These are phyloP conservation scores for Andricus grossulariae DNA, from an alignment of 1,140 invertebrate genomes.

Conservation along the genomic window DNA sequence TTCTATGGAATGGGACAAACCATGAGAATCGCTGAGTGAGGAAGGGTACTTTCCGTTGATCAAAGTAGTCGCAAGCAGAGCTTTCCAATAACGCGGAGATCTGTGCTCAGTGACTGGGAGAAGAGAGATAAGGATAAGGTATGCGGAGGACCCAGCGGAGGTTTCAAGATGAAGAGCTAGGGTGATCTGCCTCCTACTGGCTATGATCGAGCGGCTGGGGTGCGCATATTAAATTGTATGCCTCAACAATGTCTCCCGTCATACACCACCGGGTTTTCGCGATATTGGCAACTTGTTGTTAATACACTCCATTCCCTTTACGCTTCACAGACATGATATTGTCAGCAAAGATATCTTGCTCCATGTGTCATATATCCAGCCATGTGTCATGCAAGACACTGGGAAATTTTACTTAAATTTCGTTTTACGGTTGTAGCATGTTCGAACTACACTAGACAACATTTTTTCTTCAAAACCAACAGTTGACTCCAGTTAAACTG, in stretches of 20 bases:
- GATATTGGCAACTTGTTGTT: conserved; percentile 4
- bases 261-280: neutral
- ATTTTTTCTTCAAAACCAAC: too few relatives aligned
- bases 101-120: conserved; percentile 57
- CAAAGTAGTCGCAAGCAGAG: conserved; percentile 14
- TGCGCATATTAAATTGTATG: conserved; percentile 16
- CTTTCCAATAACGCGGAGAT: conserved; percentile 46
- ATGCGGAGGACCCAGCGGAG: conserved; percentile 34
- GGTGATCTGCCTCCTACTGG: neutral
- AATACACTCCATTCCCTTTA: neutral
- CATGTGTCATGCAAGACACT: too few relatives aligned
- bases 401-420: too few relatives aligned
- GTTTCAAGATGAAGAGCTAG: conserved; percentile 10
- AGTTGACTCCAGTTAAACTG: too few relatives aligned
- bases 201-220: neutral
- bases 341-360: neutral
- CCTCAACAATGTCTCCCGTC: neutral
- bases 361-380: too few relatives aligned
- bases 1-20: conserved; percentile 4
- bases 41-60: neutral
- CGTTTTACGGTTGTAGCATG: too few relatives aligned
- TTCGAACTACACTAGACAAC: too few relatives aligned
- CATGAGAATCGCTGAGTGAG: conserved; percentile 2
- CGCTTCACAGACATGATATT: neutral
- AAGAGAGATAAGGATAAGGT: conserved; percentile 63